Percentiles rank a stretch among this genome's conserved stretches.
These are phyloP conservation scores for Vireo griseus DNA, from an alignment of 2,797 vertebrate species.

Conservation along the genomic window DNA sequence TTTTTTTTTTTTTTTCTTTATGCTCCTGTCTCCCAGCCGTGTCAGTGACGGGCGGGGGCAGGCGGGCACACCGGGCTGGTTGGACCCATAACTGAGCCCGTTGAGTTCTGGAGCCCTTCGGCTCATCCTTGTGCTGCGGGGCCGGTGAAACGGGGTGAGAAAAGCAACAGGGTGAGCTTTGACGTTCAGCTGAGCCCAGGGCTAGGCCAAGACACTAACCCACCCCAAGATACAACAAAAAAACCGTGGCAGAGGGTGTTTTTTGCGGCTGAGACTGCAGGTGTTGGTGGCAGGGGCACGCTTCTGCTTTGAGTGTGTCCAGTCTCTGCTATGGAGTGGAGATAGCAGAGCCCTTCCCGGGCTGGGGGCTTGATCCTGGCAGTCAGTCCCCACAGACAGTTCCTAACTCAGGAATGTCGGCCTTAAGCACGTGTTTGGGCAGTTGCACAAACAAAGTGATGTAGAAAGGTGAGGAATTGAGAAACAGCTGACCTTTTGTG, in stretches of 20 bases:
- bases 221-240: not conserved
- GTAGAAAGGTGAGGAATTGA: constrained; percentile 35
- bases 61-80: not conserved
- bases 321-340: not conserved
- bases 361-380: not conserved
- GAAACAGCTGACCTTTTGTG: constrained; percentile 24
- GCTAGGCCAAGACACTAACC: not conserved
- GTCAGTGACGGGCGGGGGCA: not conserved
- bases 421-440: not conserved
- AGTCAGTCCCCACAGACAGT: not conserved
- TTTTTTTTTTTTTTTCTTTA: accelerated
- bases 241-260: accelerated
- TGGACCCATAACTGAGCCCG: not conserved
- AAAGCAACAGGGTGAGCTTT: not conserved
- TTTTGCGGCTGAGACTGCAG: not conserved
- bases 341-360: accelerated
- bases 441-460: constrained; percentile 27
- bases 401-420: not conserved
- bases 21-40: accelerated
- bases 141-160: not conserved
- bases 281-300: not conserved
- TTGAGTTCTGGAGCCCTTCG: not conserved
- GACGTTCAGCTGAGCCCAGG: not conserved
- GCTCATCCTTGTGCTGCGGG: not conserved
- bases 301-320: not conserved